Evolutionary conservation across 92 coral and sea anemone species (phyloP).

Genomic region (Palythoa heliodiscus): DNA sequence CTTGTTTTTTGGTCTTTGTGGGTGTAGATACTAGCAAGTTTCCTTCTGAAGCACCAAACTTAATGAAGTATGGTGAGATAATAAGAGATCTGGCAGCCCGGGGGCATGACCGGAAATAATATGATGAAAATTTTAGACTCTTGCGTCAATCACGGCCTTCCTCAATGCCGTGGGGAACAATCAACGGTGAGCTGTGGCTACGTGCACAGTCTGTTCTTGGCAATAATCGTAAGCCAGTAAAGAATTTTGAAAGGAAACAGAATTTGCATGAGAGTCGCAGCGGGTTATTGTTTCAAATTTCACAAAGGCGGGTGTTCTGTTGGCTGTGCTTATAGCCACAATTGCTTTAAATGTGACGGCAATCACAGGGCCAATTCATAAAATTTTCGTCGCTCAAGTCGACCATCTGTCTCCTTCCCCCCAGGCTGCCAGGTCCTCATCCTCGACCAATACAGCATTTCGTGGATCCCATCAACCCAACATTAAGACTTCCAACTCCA

Average conservation of each 20-base stretch:
- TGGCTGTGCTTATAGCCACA: background rate
- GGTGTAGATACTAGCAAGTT: too few relatives aligned
- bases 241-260: too few relatives aligned
- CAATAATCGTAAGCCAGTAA: too few relatives aligned
- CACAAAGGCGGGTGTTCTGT: background rate
- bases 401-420: background rate
- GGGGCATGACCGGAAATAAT: too few relatives aligned
- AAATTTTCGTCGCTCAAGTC: slow-evolving; percentile 3
- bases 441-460: background rate
- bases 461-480: too few relatives aligned
- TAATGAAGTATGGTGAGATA: too few relatives aligned
- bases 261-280: background rate
- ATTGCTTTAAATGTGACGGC: background rate
- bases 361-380: background rate
- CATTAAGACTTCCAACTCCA: background rate
- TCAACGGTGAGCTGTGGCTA: slow-evolving; percentile 40
- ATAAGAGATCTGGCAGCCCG: too few relatives aligned
- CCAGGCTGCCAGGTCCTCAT: background rate
- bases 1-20: too few relatives aligned
- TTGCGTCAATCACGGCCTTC: background rate
- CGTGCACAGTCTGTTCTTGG: slow-evolving; percentile 4
- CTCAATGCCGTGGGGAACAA: background rate
- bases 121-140: slow-evolving; percentile 1
- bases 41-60: too few relatives aligned
- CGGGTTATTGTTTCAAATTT: background rate